Evolutionary conservation across 2,797 vertebrate species (phyloP), one percentile per base, ranked within the genome.

Genomic region (Eurystomus glaucurus): DNA sequence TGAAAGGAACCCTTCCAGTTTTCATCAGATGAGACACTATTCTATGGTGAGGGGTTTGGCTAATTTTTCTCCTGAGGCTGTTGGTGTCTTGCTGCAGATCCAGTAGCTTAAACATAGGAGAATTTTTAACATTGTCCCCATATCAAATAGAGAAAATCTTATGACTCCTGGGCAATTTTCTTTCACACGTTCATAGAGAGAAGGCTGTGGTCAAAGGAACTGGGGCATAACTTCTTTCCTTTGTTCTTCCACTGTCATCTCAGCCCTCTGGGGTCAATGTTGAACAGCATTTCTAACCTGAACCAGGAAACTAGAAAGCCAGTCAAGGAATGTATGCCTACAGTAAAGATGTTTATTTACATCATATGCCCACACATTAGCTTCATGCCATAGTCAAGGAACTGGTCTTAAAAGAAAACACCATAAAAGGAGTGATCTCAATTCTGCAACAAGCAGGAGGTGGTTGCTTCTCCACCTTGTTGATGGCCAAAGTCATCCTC

Each of bases 21-120:
- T 85, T 58, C 76, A 78, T 83, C 94, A 93, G 61, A 64, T 48
- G 64, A 95, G 84, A 80, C 1, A 5, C 41, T 77, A 29, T 65
- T 91, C 84, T 65, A 1, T 23, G 45, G 61, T 39, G 64, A 91
- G 52, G 31, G 41, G 28, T 75, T 75, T 57, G 66, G 64, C 41
- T 93, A 52, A 74, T 91, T 78, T 92, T 86, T 61, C 78, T 96
- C 92, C 84, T 58, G 68, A 94, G 94, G 93, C 94, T 85, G 50
- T 80, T 69, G 64, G 28, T 74, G 48, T 71, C 86, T 88, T 51
- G 26, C 81, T 79, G 84, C 52, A 95, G 74, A 90, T 62, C 28
- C 66, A 85, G 41, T 7, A 84, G 43, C 80, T 94, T 75, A 58
- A 89, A 88, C 77, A 51, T 23, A 89, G 58, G 58, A 95, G 66